Evolutionary conservation across 2,797 vertebrate species (phyloP).

Genomic region (Lycodopsis pacificus): DNA sequence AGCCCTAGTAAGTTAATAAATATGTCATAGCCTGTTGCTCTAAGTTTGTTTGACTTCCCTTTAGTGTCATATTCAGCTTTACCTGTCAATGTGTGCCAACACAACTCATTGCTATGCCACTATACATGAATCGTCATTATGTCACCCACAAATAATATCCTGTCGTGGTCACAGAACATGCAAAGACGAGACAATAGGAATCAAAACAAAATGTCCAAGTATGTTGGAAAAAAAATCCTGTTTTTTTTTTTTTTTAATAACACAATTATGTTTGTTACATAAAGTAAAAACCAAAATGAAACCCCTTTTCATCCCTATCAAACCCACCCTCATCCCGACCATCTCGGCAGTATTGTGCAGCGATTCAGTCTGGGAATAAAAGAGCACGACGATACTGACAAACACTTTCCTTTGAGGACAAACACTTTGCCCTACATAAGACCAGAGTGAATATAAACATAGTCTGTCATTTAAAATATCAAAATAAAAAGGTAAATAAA

Average conservation of each 20-base stretch:
- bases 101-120: not conserved
- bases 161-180: not conserved
- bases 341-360: constrained; percentile 81
- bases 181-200: not conserved
- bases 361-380: constrained; percentile 78
- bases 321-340: constrained; percentile 79
- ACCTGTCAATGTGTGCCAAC: not conserved
- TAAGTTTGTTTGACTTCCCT: not conserved
- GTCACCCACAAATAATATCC: not conserved
- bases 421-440: constrained; percentile 64
- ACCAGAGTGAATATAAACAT: constrained; percentile 71
- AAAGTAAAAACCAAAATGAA: constrained; percentile 81
- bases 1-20: not conserved
- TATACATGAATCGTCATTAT: not conserved
- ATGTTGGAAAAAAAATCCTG: constrained; percentile 76
- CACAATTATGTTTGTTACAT: constrained; percentile 83
- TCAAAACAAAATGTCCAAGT: constrained; percentile 49
- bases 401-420: constrained; percentile 70
- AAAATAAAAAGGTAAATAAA: constrained; percentile 64
- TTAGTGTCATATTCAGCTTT: not conserved
- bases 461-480: constrained; percentile 71
- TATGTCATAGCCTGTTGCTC: not conserved
- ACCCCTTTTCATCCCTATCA: constrained; percentile 76
- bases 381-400: constrained; percentile 68
- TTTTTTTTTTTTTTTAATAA: constrained; percentile 80